Evolutionary conservation across 2,113 vertebrate species (phyloP).

Genomic region (Melierax canorus): DNA sequence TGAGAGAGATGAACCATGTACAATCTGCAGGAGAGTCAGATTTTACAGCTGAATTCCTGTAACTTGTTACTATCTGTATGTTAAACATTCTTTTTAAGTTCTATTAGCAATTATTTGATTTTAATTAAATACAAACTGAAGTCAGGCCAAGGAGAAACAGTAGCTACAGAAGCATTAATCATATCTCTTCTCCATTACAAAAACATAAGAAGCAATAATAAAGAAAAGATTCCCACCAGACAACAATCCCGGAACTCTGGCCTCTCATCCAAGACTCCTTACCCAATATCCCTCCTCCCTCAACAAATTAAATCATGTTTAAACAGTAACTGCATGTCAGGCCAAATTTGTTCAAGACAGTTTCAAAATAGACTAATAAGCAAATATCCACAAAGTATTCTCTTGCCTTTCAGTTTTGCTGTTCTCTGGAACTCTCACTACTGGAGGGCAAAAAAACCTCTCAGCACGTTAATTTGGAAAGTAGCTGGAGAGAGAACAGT

Average conservation of each 20-base stretch:
- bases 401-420: not conserved
- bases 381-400: not conserved
- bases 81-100: not conserved
- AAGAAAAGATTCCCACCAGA: not conserved
- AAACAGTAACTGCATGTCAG: accelerated
- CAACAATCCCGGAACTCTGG: not conserved
- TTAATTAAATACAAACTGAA: not conserved
- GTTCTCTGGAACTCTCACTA: not conserved
- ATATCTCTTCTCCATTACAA: not conserved
- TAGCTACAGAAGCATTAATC: not conserved
- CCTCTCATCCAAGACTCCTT: not conserved
- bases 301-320: not conserved
- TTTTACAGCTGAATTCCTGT: not conserved
- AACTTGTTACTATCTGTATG: not conserved
- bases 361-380: not conserved
- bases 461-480: not conserved
- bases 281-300: not conserved
- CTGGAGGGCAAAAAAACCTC: not conserved
- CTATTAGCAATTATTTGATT: accelerated
- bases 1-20: accelerated
- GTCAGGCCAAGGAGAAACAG: not conserved
- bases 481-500: accelerated
- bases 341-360: not conserved
- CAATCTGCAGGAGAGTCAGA: not conserved
- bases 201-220: not conserved